Percentiles rank a stretch among this genome's conserved stretches.
Evolutionary conservation across 2,113 vertebrate genomes (phyloP).

Genomic region (Platichthys stellatus): DNA sequence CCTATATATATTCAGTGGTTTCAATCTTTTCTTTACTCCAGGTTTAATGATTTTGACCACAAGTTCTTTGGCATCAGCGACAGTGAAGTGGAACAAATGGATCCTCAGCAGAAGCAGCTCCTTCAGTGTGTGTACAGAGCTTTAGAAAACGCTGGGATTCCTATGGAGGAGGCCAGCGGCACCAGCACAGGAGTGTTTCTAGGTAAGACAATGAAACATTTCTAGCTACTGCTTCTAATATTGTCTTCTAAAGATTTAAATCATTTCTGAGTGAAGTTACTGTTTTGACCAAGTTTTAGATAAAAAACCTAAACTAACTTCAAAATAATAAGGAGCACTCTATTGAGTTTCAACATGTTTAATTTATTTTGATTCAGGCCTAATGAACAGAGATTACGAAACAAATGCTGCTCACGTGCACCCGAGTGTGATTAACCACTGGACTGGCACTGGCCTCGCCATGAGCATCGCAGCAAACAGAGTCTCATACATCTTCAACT

Average conservation of each 20-base stretch:
- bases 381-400: slow-evolving; percentile 90
- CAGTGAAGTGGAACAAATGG: slow-evolving; percentile 83
- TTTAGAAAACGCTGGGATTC: slow-evolving; percentile 86
- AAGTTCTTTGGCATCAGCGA: slow-evolving; percentile 85
- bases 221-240: background rate
- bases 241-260: too few relatives aligned
- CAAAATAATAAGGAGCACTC: background rate
- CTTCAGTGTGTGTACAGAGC: slow-evolving; percentile 86
- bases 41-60: slow-evolving; percentile 87
- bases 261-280: too few relatives aligned
- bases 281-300: too few relatives aligned
- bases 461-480: slow-evolving; percentile 89
- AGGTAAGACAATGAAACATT: slow-evolving; percentile 62
- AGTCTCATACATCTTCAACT: slow-evolving; percentile 87
- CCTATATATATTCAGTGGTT: background rate
- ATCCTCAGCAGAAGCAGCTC: slow-evolving; percentile 86
- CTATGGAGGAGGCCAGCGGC: slow-evolving; percentile 84
- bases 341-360: slow-evolving; percentile 1
- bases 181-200: slow-evolving; percentile 86
- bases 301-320: background rate
- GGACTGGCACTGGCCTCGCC: slow-evolving; percentile 81
- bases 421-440: slow-evolving; percentile 81
- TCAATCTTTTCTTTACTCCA: slow-evolving; percentile 40
- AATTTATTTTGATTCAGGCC: slow-evolving; percentile 68
- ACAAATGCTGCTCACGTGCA: slow-evolving; percentile 63